A percentile compares a stretch with the other conserved stretches of the same genome.
phyloP scores from a whole-genome alignment of 64 coral and sea anemone species.

The Montipora sp. region DNA sequence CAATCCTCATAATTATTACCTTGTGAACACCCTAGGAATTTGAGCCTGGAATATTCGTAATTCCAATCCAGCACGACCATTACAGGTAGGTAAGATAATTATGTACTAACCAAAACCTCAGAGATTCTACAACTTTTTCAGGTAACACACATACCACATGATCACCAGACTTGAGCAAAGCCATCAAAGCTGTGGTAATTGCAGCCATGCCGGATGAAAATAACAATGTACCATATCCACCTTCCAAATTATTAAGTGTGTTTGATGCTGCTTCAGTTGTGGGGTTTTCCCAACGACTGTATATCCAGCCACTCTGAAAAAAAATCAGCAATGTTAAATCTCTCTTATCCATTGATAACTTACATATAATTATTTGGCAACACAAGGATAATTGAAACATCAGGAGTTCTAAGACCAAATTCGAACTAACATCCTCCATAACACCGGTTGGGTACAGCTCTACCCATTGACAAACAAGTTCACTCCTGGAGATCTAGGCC shows the following conservation, averaged over 20 bases:
- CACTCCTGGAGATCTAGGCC: too few relatives aligned
- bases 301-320: constrained; percentile 71
- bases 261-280: constrained; percentile 74
- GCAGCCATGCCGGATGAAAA: constrained; percentile 93
- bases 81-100: too few relatives aligned
- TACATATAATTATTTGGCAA: not conserved
- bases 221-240: constrained; percentile 72
- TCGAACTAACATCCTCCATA: too few relatives aligned
- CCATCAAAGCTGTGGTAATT: constrained; percentile 75
- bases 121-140: not conserved
- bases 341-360: not conserved
- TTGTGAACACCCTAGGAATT: too few relatives aligned
- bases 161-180: constrained; percentile 70
- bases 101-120: too few relatives aligned
- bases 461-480: too few relatives aligned
- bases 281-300: constrained; percentile 82
- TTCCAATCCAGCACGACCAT: too few relatives aligned
- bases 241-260: constrained; percentile 77
- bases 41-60: too few relatives aligned
- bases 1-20: too few relatives aligned
- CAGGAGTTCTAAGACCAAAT: too few relatives aligned
- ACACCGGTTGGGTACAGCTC: too few relatives aligned
- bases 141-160: constrained; percentile 58
- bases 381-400: not conserved
- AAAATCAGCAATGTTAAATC: not conserved